Evolutionary conservation across 2,888 invertebrate species (phyloP).

Genomic region (Sarcophaga carnaria): DNA sequence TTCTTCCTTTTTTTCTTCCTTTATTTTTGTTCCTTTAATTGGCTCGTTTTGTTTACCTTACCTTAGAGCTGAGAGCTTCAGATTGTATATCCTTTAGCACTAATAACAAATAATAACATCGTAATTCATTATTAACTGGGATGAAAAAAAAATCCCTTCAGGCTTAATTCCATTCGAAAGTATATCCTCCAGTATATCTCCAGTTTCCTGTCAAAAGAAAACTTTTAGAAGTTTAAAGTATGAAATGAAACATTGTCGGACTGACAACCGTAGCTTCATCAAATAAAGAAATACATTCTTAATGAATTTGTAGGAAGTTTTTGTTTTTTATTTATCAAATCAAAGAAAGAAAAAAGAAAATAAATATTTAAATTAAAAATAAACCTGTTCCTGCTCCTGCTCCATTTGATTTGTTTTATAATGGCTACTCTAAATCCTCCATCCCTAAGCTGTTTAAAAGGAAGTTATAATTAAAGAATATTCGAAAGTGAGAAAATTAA

Average conservation of each 20-base stretch:
- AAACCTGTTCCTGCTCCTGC: background rate
- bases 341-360: background rate
- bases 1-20: background rate
- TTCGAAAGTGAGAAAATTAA: no score
- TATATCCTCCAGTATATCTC: background rate
- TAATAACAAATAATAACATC: background rate
- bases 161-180: slow-evolving; percentile 4
- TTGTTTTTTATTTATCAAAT: background rate
- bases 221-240: slow-evolving; percentile 34
- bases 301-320: slow-evolving; percentile 50
- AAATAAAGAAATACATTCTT: slow-evolving; percentile 15
- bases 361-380: slow-evolving; percentile 24
- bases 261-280: slow-evolving; percentile 25
- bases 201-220: slow-evolving; percentile 21
- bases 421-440: background rate
- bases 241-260: background rate
- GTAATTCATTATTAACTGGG: background rate
- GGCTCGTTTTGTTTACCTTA: background rate
- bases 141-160: background rate
- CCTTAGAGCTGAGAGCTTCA: slow-evolving; percentile 3
- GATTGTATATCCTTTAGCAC: slow-evolving; percentile 2
- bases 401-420: background rate
- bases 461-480: no score
- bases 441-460: no score
- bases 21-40: no score